These are phyloP conservation scores for Sabatieria punctata DNA, from an alignment of 2,888 invertebrate species.

Conservation along the genomic window DNA sequence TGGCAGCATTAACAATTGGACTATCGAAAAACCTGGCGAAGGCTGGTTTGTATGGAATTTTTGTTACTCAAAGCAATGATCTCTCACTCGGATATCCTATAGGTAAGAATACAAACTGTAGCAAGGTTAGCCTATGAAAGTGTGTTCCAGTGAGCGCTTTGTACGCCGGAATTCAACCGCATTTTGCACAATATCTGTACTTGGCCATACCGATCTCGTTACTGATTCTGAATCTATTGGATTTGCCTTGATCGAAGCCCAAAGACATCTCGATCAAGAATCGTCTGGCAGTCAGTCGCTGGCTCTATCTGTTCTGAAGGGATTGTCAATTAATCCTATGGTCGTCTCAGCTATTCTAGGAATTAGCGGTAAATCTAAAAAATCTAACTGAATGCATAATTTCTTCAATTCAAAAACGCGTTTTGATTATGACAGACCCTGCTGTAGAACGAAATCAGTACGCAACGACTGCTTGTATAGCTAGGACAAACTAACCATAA, in stretches of 20 bases:
- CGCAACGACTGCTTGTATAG: too few relatives aligned
- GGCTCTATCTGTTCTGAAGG: constrained; percentile 43
- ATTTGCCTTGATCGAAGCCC: constrained; percentile 69
- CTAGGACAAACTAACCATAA: too few relatives aligned
- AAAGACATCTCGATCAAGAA: constrained; percentile 39
- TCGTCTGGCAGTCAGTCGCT: constrained; percentile 10
- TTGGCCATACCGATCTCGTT: constrained; percentile 83
- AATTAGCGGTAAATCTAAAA: constrained; percentile 62
- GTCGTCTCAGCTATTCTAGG: constrained; percentile 82
- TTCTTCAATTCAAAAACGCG: not conserved
- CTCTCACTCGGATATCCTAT: too few relatives aligned
- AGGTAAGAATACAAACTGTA: constrained; percentile 31
- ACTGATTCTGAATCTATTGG: constrained; percentile 73
- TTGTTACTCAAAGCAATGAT: too few relatives aligned
- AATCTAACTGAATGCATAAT: constrained; percentile 60
- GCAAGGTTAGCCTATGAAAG: not conserved
- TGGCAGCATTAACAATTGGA: too few relatives aligned
- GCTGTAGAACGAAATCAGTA: too few relatives aligned
- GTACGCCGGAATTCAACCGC: constrained; percentile 65
- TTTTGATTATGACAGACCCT: too few relatives aligned
- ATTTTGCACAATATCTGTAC: constrained; percentile 74
- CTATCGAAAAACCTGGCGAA: too few relatives aligned
- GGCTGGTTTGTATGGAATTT: too few relatives aligned
- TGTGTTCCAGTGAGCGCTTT: constrained; percentile 57
- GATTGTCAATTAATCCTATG: too few relatives aligned